Conservation (phyloP, 2,113 vertebrate species). For the Labrus mixtus region DNA sequence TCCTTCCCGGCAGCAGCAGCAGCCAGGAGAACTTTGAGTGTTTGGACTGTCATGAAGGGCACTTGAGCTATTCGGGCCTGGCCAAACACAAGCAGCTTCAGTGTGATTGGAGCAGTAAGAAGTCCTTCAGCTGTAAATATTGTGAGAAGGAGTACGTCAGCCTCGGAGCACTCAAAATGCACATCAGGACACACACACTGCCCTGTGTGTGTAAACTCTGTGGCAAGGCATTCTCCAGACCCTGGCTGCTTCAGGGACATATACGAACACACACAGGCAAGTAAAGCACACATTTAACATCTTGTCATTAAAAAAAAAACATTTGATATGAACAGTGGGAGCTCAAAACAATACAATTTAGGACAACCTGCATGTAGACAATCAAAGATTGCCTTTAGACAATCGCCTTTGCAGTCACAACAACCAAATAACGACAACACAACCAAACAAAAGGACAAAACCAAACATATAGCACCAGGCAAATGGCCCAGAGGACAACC, state of each 20-base stretch:
- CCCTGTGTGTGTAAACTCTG: constrained; percentile 60
- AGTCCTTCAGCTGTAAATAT: constrained; percentile 54
- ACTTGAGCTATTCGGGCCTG: constrained; percentile 23
- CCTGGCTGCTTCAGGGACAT: constrained; percentile 60
- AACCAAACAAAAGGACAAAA: no score
- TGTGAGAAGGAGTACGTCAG: constrained; percentile 58
- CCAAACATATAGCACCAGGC: no score
- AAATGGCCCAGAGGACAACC: no score
- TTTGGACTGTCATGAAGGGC: constrained; percentile 35
- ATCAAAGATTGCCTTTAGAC: no score
- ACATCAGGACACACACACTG: constrained; percentile 61
- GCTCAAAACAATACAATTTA: no score
- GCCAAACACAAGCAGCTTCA: constrained; percentile 28
- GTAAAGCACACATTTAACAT: constrained; percentile 10
- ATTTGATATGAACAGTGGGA: no score
- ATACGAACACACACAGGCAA: constrained; percentile 57
- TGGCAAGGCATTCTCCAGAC: constrained; percentile 63
- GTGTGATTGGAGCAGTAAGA: constrained; percentile 47
- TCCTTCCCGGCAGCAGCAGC: not conserved
- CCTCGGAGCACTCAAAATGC: constrained; percentile 57
- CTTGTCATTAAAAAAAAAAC: no score
- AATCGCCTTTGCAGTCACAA: no score
- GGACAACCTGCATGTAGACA: no score
- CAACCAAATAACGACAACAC: no score
- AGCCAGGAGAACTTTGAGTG: constrained; percentile 19